These are phyloP conservation scores for Artibeus jamaicensis DNA, from an alignment of 2,797 vertebrate genomes.

Conservation along the genomic window DNA sequence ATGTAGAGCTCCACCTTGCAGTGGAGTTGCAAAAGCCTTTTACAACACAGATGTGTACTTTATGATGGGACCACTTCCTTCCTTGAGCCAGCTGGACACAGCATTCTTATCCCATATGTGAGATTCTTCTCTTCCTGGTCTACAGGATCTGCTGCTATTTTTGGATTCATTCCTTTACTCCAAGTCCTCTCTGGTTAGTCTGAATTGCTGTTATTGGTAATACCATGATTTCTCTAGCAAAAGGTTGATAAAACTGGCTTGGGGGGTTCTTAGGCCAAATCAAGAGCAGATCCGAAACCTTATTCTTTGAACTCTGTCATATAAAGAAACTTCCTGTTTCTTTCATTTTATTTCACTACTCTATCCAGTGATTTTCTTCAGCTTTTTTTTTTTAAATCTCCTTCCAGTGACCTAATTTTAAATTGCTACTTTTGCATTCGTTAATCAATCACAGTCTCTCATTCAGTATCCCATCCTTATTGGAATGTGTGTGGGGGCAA, in stretches of 20 bases:
- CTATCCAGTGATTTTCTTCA: background rate
- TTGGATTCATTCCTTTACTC: background rate
- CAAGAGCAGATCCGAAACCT: background rate
- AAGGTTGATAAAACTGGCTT: background rate
- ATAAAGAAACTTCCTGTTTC: background rate
- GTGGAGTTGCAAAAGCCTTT: conserved; percentile 28
- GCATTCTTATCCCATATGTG: background rate
- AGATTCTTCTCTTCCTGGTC: background rate
- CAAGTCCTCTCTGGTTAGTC: background rate
- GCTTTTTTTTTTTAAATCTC: background rate
- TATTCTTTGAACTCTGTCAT: background rate
- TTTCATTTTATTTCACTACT: conserved; percentile 50
- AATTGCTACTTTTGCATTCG: background rate
- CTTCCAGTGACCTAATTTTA: background rate
- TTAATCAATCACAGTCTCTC: background rate
- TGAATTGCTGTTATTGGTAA: background rate
- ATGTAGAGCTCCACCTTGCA: background rate
- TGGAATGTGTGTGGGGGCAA: background rate
- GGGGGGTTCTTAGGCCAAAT: background rate
- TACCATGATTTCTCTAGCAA: conserved; percentile 2
- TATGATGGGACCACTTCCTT: background rate
- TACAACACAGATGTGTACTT: background rate
- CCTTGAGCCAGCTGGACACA: background rate
- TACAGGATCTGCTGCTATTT: background rate
- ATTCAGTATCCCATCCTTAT: background rate